Evolutionary conservation across 2,797 vertebrate genomes (phyloP).

Genomic region (Microhierax caerulescens): DNA sequence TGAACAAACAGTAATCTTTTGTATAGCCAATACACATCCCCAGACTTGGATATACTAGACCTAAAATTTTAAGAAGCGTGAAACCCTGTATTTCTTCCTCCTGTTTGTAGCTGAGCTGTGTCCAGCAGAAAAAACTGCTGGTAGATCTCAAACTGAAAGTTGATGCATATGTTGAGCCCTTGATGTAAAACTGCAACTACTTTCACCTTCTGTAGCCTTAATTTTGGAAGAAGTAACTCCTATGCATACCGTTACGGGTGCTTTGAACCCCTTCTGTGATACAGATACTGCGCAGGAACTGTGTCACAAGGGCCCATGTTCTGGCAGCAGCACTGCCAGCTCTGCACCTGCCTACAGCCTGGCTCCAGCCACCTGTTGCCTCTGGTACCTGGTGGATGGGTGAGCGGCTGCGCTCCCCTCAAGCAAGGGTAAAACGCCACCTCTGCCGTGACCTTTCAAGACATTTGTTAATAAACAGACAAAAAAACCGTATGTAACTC

Average conservation of each 20-base stretch:
- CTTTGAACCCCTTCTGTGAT: not conserved
- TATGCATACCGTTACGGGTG: rapidly evolving
- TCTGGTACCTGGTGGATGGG: rapidly evolving
- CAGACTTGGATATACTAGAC: not conserved
- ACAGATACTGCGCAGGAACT: rapidly evolving
- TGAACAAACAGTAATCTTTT: not conserved
- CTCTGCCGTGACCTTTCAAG: not conserved
- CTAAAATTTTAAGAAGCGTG: not conserved
- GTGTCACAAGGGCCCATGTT: rapidly evolving
- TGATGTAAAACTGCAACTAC: not conserved
- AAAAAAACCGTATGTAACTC: rapidly evolving
- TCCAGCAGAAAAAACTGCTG: not conserved
- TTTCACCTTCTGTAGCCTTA: not conserved
- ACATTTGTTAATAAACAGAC: not conserved
- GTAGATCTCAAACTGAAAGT: not conserved
- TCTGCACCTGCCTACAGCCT: rapidly evolving
- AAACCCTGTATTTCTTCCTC: not conserved
- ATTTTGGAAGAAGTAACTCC: not conserved
- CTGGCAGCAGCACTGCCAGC: rapidly evolving
- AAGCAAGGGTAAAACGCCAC: no score
- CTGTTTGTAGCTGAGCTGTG: not conserved
- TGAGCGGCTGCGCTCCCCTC: not conserved
- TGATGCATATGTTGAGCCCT: rapidly evolving
- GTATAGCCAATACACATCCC: not conserved
- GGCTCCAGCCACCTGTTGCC: no score